Evolutionary conservation across 2,888 invertebrate species (phyloP).

Genomic region (Macrophya annulata): DNA sequence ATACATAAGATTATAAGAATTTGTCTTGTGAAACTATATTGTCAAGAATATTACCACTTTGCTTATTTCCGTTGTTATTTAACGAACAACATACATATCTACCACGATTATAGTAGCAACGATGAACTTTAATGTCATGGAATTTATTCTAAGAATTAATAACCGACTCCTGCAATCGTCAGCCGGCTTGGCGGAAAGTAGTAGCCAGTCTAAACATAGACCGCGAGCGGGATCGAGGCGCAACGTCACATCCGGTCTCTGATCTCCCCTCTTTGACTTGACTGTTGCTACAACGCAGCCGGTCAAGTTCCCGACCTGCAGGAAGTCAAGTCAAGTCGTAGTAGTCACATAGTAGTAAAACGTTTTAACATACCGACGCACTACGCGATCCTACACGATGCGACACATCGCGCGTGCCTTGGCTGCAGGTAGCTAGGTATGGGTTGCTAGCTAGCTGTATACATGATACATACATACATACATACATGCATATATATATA

Average conservation of each 20-base stretch:
- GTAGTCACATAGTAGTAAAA: conserved; percentile 19
- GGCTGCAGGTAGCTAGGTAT: not conserved
- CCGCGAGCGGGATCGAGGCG: conserved; percentile 56
- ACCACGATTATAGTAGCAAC: not conserved
- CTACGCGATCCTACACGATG: not conserved
- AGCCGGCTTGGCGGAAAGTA: not conserved
- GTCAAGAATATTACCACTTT: too few species aligned
- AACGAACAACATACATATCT: not conserved
- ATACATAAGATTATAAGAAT: too few species aligned
- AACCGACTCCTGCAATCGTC: not conserved
- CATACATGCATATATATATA: too few species aligned
- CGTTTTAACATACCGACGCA: conserved; percentile 11
- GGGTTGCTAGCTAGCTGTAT: not conserved
- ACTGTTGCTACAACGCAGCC: conserved; percentile 45
- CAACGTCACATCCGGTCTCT: conserved; percentile 75
- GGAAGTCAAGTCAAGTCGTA: conserved; percentile 45
- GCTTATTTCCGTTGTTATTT: not conserved
- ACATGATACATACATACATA: too few species aligned
- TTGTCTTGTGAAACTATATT: too few species aligned
- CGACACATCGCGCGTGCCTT: not conserved
- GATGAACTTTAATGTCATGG: not conserved
- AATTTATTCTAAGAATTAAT: conserved; percentile 30
- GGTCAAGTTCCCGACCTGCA: conserved; percentile 54
- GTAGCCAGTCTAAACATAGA: conserved; percentile 73
- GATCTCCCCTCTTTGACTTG: conserved; percentile 63